Percentiles rank a stretch among this genome's conserved stretches.
Evolutionary conservation across 2,797 vertebrate genomes (phyloP).

Genomic region (Zenarchopterus dispar): DNA sequence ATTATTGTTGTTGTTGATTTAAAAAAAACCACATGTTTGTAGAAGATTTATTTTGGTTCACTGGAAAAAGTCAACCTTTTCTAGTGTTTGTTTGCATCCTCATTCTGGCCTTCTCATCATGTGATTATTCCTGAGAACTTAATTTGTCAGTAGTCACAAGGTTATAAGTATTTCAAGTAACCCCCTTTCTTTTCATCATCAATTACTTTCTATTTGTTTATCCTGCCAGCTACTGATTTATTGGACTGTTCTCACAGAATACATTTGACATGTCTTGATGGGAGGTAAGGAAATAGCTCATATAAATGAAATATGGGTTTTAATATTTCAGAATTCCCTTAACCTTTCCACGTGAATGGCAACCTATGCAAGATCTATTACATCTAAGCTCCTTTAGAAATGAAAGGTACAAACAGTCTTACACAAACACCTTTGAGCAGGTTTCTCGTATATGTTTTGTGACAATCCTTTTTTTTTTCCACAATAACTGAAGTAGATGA

Average conservation of each 20-base stretch:
- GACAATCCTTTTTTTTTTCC: too few relatives aligned
- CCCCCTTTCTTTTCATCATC: conserved; percentile 20
- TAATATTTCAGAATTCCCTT: neutral
- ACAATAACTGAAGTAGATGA: too few relatives aligned
- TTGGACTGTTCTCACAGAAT: conserved; percentile 9
- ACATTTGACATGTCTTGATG: neutral
- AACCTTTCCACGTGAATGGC: neutral
- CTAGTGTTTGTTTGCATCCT: too few relatives aligned
- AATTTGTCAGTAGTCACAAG: conserved; percentile 41
- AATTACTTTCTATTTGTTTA: conserved; percentile 19
- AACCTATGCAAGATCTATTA: neutral
- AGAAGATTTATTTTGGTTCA: too few relatives aligned
- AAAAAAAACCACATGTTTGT: neutral
- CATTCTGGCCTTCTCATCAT: neutral
- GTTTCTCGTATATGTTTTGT: neutral
- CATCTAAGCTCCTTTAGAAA: conserved; percentile 16
- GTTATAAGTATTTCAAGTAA: conserved; percentile 38
- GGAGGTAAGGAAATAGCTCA: neutral
- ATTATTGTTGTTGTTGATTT: neutral
- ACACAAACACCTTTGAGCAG: conserved; percentile 2
- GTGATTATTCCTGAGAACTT: conserved; percentile 30
- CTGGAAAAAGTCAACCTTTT: too few relatives aligned
- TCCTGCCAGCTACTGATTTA: conserved; percentile 42
- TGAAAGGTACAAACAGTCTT: neutral
- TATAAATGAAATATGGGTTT: neutral